Conservation (phyloP, 2,797 vertebrate genomes). For the Gymnothorax javanicus region DNA sequence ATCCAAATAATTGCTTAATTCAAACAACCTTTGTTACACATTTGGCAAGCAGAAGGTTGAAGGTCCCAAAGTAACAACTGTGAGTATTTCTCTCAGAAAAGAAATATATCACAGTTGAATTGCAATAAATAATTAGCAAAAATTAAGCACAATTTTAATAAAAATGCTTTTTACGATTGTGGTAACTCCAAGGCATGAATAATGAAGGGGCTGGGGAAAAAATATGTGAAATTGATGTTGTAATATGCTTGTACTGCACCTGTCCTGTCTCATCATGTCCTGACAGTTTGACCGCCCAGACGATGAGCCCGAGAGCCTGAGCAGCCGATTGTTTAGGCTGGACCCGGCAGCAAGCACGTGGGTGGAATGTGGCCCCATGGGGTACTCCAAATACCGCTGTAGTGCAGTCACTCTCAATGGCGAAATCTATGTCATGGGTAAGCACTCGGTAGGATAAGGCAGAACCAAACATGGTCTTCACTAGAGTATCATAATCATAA, state of each 20-base stretch:
- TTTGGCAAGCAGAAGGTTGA: neutral
- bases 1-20: no score
- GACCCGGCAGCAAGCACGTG: constrained; percentile 89
- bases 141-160: no score
- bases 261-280: constrained; percentile 54
- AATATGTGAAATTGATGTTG: neutral
- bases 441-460: constrained; percentile 49
- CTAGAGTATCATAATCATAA: neutral
- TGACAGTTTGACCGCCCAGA: constrained; percentile 81
- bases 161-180: neutral
- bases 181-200: neutral
- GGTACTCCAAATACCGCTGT: constrained; percentile 93
- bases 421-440: constrained; percentile 94
- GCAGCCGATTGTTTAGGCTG: constrained; percentile 86
- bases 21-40: no score
- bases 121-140: no score
- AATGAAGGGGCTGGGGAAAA: neutral
- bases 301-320: constrained; percentile 95
- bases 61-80: neutral
- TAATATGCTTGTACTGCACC: constrained; percentile 47
- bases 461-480: neutral
- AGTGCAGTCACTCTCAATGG: constrained; percentile 81
- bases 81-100: neutral
- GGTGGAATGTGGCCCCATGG: constrained; percentile 86
- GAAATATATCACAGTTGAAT: no score